phyloP scores from a whole-genome alignment of 2,113 vertebrate genomes.

The Sakesphorus luctuosus region DNA sequence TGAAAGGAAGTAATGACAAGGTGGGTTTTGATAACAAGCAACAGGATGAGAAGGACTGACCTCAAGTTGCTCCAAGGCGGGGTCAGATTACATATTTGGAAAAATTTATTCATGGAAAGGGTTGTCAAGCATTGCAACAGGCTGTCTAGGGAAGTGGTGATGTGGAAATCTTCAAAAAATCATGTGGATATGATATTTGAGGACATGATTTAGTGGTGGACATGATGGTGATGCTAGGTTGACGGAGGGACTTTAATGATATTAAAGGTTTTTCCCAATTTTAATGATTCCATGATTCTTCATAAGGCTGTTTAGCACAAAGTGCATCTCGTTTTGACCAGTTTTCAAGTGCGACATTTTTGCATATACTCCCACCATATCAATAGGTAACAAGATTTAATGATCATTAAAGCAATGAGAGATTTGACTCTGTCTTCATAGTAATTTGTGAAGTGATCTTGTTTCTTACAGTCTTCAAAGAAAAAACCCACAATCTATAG shows the following conservation, averaged over 20 bases:
- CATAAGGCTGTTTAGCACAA: background rate
- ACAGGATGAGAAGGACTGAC: background rate
- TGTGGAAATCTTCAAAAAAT: background rate
- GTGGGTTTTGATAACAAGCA: background rate
- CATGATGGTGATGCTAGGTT: rapidly evolving
- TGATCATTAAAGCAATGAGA: background rate
- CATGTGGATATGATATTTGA: background rate
- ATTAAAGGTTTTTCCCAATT: background rate
- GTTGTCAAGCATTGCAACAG: background rate
- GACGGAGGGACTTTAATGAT: background rate
- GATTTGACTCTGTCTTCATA: background rate
- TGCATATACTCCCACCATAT: background rate
- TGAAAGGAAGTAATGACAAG: background rate
- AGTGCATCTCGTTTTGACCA: background rate
- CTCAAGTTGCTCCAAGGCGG: background rate
- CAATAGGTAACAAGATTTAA: background rate
- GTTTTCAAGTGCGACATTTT: background rate
- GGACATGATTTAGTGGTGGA: background rate
- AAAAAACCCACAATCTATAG: background rate
- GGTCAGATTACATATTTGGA: background rate
- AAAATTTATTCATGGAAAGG: background rate
- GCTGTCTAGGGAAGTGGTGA: background rate
- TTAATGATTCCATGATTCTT: background rate
- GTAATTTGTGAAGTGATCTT: background rate
- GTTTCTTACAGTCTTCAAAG: background rate